Evolutionary conservation across 2,113 vertebrate species (phyloP).

Genomic region (Dasyornis broadbenti): DNA sequence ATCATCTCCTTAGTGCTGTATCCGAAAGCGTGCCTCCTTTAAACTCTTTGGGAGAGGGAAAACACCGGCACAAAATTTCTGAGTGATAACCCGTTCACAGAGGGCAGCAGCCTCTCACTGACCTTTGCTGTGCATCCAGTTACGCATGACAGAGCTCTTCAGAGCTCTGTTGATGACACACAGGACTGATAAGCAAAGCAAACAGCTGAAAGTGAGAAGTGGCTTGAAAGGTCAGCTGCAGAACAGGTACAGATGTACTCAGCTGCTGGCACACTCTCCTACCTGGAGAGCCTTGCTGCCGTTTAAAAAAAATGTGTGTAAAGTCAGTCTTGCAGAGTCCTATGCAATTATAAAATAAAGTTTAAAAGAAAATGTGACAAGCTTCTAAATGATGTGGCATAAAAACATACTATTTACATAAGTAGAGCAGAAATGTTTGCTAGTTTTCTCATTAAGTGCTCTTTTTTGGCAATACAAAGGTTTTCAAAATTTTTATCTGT

Average conservation of each 20-base stretch:
- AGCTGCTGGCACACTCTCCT: accelerated
- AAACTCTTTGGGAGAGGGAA: not conserved
- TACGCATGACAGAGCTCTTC: not conserved
- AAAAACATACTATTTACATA: not conserved
- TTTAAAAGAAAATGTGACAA: not conserved
- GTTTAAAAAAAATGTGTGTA: not conserved
- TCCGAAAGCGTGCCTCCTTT: accelerated
- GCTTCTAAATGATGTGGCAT: not conserved
- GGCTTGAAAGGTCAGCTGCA: not conserved
- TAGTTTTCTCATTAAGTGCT: not conserved
- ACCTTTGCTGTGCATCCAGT: not conserved
- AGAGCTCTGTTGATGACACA: not conserved
- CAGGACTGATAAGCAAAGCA: constrained; percentile 16
- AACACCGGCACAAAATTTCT: accelerated
- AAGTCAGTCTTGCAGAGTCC: not conserved
- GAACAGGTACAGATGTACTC: not conserved
- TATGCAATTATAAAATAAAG: not conserved
- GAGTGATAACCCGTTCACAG: not conserved
- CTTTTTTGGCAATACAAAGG: not conserved
- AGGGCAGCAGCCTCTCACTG: not conserved
- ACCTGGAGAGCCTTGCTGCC: not conserved
- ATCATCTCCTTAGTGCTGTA: not conserved
- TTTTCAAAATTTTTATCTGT: not conserved
- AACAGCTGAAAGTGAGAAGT: constrained; percentile 39
- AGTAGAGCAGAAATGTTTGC: not conserved